phyloP scores from a whole-genome alignment of 1,140 invertebrate genomes.

The Bombus confusus region DNA sequence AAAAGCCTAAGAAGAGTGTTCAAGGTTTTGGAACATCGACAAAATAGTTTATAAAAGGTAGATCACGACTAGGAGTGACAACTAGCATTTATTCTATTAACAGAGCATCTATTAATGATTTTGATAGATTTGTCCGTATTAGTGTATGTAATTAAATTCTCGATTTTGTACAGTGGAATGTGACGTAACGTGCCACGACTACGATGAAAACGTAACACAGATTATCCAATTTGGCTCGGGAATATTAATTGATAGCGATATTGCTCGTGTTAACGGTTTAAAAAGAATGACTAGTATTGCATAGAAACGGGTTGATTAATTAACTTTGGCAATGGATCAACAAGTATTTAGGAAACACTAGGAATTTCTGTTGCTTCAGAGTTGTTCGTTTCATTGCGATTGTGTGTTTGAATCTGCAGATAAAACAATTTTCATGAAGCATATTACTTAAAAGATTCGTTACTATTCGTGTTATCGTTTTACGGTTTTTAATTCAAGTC shows the following conservation, averaged over 20 bases:
- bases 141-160: background rate
- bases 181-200: background rate
- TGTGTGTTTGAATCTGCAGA: too few relatives aligned
- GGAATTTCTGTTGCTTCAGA: background rate
- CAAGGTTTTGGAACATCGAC: background rate
- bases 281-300: background rate
- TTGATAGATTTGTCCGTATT: background rate
- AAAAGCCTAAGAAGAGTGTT: background rate
- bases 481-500: background rate
- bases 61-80: background rate
- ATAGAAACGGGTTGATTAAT: background rate
- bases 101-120: background rate
- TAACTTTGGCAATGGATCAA: background rate
- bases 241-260: constrained; percentile 4
- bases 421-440: background rate
- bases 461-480: background rate
- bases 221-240: background rate
- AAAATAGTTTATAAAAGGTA: background rate
- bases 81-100: background rate
- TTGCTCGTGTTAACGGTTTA: background rate
- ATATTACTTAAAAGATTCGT: too few relatives aligned
- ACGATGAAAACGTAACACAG: background rate
- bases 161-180: background rate
- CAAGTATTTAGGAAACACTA: background rate
- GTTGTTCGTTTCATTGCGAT: too few relatives aligned